phyloP scores from a whole-genome alignment of 2,888 invertebrate genomes.

The Dryobota labecula region DNA sequence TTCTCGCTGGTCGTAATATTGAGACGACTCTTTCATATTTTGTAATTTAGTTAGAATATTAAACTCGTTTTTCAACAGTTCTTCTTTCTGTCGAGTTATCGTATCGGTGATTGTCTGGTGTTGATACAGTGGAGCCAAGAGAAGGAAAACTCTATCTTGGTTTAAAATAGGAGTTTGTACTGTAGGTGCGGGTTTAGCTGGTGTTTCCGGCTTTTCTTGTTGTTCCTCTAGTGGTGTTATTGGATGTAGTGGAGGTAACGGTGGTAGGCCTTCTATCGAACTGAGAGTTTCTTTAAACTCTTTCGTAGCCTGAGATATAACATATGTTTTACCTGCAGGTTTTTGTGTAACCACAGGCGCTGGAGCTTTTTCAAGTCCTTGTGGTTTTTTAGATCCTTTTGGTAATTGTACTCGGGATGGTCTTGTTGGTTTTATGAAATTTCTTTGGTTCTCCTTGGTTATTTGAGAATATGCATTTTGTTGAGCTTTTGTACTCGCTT shows the following conservation, averaged over 20 bases:
- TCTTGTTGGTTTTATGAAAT: slow-evolving; percentile 13
- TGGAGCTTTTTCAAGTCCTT: slow-evolving; percentile 2
- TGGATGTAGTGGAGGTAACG: slow-evolving; percentile 7
- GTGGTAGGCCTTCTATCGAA: slow-evolving; percentile 34
- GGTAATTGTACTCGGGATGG: slow-evolving; percentile 16
- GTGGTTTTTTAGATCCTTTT: slow-evolving; percentile 12
- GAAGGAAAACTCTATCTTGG: slow-evolving; percentile 49
- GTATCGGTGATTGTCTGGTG: slow-evolving; percentile 62
- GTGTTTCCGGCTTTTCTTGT: slow-evolving; percentile 42
- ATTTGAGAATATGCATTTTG: slow-evolving; percentile 15
- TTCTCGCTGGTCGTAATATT: slow-evolving; percentile 77
- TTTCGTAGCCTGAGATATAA: slow-evolving; percentile 1
- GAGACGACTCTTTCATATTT: slow-evolving; percentile 73
- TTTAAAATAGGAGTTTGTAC: slow-evolving; percentile 21
- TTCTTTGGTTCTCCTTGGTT: slow-evolving; percentile 32
- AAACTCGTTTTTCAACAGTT: slow-evolving; percentile 61
- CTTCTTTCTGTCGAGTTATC: slow-evolving; percentile 63
- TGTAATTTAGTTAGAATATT: slow-evolving; percentile 63
- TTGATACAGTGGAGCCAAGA: slow-evolving; percentile 63
- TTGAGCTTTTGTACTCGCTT: slow-evolving; percentile 4
- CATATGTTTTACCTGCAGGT: slow-evolving; percentile 8
- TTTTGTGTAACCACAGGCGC: neutral
- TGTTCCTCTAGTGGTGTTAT: slow-evolving; percentile 11
- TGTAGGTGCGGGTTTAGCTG: slow-evolving; percentile 18
- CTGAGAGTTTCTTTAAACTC: slow-evolving; percentile 24